Evolutionary conservation across 2,797 vertebrate genomes (phyloP).

Genomic region (Enteromius unitaeniatus): DNA sequence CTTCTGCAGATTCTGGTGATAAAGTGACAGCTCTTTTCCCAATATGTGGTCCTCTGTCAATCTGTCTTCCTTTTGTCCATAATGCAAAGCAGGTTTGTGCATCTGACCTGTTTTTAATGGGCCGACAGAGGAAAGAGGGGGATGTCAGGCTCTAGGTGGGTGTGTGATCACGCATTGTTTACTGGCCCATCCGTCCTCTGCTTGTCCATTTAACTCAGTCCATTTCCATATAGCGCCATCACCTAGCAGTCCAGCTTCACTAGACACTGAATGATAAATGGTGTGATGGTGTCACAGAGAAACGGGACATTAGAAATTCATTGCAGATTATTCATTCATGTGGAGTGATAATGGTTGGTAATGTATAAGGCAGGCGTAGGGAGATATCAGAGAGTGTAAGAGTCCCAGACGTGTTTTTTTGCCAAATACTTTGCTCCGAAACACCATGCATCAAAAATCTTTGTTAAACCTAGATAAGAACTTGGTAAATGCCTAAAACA

Average conservation of each 20-base stretch:
- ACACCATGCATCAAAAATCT: slow-evolving; percentile 52
- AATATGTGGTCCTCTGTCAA: slow-evolving; percentile 69
- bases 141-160: slow-evolving; percentile 34
- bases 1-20: slow-evolving; percentile 60
- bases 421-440: slow-evolving; percentile 39
- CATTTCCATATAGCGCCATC: slow-evolving; percentile 25
- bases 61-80: slow-evolving; percentile 69
- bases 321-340: slow-evolving; percentile 66
- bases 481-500: not conserved
- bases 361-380: slow-evolving; percentile 57
- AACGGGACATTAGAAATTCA: slow-evolving; percentile 66
- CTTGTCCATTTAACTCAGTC: slow-evolving; percentile 22
- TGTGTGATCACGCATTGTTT: slow-evolving; percentile 41
- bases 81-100: slow-evolving; percentile 77
- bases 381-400: slow-evolving; percentile 47
- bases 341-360: slow-evolving; percentile 65
- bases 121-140: slow-evolving; percentile 8
- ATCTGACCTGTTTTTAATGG: slow-evolving; percentile 71
- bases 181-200: slow-evolving; percentile 20
- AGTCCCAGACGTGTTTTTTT: slow-evolving; percentile 39
- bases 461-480: slow-evolving; percentile 42
- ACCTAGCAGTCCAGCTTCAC: slow-evolving; percentile 41
- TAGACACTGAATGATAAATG: slow-evolving; percentile 65
- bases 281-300: slow-evolving; percentile 58
- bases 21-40: slow-evolving; percentile 62